Evolutionary conservation across 2,888 invertebrate species (phyloP).

Genomic region (Colletes collaris): DNA sequence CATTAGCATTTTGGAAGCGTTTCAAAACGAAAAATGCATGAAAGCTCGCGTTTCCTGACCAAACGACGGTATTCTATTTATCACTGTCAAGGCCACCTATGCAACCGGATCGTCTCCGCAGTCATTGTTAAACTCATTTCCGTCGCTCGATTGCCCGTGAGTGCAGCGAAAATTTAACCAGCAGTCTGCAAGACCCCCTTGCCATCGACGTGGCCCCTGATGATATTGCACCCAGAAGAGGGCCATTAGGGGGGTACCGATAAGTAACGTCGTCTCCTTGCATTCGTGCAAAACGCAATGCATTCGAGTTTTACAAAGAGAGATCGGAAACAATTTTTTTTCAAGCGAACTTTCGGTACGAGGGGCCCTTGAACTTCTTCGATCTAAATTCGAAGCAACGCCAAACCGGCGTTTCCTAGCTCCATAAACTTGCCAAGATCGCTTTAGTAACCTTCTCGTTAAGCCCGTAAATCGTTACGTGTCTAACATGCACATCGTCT

Average conservation of each 20-base stretch:
- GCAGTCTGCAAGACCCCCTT: constrained; percentile 30
- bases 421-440: too few relatives aligned
- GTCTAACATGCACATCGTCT: too few relatives aligned
- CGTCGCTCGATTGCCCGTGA: constrained; percentile 63
- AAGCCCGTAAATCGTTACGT: too few relatives aligned
- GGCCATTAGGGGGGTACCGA: constrained; percentile 6
- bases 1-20: background rate
- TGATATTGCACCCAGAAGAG: constrained; percentile 20
- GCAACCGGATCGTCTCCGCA: constrained; percentile 62
- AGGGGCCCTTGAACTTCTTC: too few relatives aligned
- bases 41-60: background rate
- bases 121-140: constrained; percentile 70
- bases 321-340: too few relatives aligned
- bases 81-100: constrained; percentile 69
- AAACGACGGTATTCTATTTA: constrained; percentile 48
- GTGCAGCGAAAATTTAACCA: constrained; percentile 65
- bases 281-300: too few relatives aligned
- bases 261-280: constrained; percentile 15
- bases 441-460: too few relatives aligned
- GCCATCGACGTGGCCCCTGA: constrained; percentile 21
- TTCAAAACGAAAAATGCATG: background rate
- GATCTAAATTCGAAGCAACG: too few relatives aligned
- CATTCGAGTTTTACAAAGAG: too few relatives aligned
- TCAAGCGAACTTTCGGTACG: too few relatives aligned
- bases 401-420: too few relatives aligned